Conservation (phyloP, 2,888 invertebrate genomes). For the Chymomyza procnemis region DNA sequence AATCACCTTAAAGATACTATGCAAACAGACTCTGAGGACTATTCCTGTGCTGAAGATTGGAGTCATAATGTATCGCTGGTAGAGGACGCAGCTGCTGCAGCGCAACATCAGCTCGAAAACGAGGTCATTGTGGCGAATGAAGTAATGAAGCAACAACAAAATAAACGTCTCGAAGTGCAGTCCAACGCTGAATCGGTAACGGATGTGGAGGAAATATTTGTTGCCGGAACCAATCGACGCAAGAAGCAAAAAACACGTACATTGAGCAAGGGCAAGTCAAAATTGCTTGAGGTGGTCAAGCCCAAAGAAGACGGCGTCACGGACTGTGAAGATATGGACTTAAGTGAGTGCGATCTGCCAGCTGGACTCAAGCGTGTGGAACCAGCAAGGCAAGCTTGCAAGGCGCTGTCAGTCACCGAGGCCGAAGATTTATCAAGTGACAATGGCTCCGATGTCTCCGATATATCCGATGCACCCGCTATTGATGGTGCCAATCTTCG, state of each 20-base stretch:
- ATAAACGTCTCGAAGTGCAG: conserved; percentile 67
- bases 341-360: conserved; percentile 73
- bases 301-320: conserved; percentile 62
- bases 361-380: conserved; percentile 41
- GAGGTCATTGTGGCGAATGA: conserved; percentile 72
- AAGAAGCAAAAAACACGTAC: conserved; percentile 75
- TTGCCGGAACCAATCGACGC: conserved; percentile 71
- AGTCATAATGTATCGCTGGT: conserved; percentile 41
- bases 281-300: conserved; percentile 61
- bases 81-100: conserved; percentile 40
- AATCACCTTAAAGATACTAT: conserved; percentile 77
- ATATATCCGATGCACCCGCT: conserved; percentile 47
- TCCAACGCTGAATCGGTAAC: conserved; percentile 77
- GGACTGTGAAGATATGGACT: conserved; percentile 78
- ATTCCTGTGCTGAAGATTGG: conserved; percentile 72
- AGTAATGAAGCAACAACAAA: conserved; percentile 65
- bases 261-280: conserved; percentile 69
- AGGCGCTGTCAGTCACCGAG: conserved; percentile 70
- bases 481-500: conserved; percentile 32
- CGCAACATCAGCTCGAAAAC: conserved; percentile 56
- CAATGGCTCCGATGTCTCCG: conserved; percentile 67
- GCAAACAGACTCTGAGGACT: conserved; percentile 77
- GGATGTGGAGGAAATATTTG: conserved; percentile 79
- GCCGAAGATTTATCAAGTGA: conserved; percentile 79
- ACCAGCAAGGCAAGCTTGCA: conserved; percentile 48